A percentile compares a stretch with the other conserved stretches of the same genome.
phyloP scores from a whole-genome alignment of 2,113 vertebrate genomes.

The Microtus ochrogaster region DNA sequence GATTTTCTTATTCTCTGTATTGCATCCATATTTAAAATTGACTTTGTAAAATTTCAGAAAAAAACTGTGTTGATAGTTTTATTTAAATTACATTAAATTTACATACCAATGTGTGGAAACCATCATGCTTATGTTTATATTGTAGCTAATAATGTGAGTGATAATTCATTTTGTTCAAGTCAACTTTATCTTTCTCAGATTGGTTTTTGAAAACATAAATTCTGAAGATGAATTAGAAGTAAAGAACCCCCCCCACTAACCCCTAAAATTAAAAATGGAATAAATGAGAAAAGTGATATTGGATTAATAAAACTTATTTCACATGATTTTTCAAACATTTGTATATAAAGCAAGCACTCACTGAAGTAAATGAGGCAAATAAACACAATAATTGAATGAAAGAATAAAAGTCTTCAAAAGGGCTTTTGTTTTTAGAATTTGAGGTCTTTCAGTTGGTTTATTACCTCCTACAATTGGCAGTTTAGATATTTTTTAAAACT shows the following conservation, averaged over 20 bases:
- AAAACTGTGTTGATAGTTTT: neutral
- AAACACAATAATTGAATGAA: neutral
- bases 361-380: neutral
- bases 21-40: neutral
- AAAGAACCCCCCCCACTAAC: neutral
- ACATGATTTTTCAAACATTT: neutral
- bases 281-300: neutral
- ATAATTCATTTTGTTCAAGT: neutral
- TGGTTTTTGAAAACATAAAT: neutral
- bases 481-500: neutral
- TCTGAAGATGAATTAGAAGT: neutral
- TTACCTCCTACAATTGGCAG: neutral
- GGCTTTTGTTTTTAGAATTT: neutral
- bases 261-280: neutral
- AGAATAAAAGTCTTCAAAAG: neutral
- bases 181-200: neutral
- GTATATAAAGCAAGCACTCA: neutral
- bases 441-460: neutral
- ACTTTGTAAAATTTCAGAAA: neutral
- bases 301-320: neutral
- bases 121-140: neutral
- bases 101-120: neutral
- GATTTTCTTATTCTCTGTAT: neutral
- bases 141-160: neutral
- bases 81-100: neutral